phyloP scores from a whole-genome alignment of 35 echinoderm and acorn worm species.

The Hemicentrotus pulcherrimus region DNA sequence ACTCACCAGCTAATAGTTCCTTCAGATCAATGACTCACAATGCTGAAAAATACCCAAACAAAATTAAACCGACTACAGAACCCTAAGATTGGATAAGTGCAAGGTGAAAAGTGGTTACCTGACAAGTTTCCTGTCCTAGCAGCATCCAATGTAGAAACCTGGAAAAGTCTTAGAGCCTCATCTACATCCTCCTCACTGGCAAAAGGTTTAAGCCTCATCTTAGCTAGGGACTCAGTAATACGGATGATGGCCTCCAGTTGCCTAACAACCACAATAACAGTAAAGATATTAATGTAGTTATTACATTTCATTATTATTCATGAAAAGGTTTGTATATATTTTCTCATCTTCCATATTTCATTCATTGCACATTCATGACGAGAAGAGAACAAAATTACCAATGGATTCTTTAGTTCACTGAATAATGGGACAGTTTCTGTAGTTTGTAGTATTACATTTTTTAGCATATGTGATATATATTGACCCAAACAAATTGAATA shows the following conservation, averaged over 20 bases:
- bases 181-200: slow-evolving; percentile 84
- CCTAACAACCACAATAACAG: slow-evolving; percentile 19
- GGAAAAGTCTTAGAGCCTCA: slow-evolving; percentile 89
- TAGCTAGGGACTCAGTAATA: slow-evolving; percentile 92
- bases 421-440: no score
- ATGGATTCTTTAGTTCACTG: no score
- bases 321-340: no score
- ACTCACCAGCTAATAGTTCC: background rate
- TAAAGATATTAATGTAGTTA: background rate
- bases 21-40: background rate
- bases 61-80: background rate
- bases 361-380: no score
- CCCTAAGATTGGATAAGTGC: background rate
- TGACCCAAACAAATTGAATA: no score
- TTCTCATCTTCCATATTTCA: no score
- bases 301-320: background rate
- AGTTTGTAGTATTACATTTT: no score
- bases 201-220: slow-evolving; percentile 96
- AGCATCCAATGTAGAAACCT: slow-evolving; percentile 91
- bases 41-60: background rate
- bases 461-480: no score
- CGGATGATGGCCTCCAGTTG: slow-evolving; percentile 97
- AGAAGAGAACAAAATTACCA: no score
- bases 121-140: slow-evolving; percentile 91
- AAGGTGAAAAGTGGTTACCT: slow-evolving; percentile 56